phyloP scores from a whole-genome alignment of 2,113 vertebrate species.

The Aspiorhynchus laticeps region DNA sequence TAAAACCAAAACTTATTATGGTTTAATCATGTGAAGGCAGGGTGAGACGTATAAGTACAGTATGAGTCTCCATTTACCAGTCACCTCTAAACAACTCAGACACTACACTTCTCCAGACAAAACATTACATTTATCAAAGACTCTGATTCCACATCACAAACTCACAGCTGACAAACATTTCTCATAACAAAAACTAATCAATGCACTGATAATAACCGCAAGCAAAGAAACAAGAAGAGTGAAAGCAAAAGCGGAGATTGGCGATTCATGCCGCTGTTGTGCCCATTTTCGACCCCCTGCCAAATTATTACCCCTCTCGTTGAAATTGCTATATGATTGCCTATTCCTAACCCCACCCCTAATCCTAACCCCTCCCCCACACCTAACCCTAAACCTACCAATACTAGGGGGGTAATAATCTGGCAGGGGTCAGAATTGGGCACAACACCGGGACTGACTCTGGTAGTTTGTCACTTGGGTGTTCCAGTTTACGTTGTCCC shows the following conservation, averaged over 20 bases:
- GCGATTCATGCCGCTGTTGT: background rate
- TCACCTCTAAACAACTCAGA: background rate
- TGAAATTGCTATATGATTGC: no score
- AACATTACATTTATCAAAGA: background rate
- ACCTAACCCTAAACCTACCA: no score
- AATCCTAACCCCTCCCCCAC: no score
- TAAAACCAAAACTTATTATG: no score
- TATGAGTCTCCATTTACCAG: background rate
- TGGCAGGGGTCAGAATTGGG: no score
- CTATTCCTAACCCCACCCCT: no score
- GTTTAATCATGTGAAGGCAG: no score
- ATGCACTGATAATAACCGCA: background rate
- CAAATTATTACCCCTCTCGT: no score
- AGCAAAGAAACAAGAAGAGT: background rate
- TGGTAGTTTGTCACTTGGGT: constrained; percentile 22
- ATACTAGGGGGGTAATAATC: no score
- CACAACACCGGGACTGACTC: background rate
- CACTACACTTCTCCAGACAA: background rate
- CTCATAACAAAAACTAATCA: background rate
- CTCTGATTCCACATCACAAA: background rate
- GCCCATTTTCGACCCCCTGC: no score
- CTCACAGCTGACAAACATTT: background rate
- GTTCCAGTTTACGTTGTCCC: constrained; percentile 35
- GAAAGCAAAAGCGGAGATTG: background rate
- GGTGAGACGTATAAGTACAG: no score